These are phyloP conservation scores for Ormyrus rosae DNA, from an alignment of 2,888 invertebrate species.

Conservation along the genomic window DNA sequence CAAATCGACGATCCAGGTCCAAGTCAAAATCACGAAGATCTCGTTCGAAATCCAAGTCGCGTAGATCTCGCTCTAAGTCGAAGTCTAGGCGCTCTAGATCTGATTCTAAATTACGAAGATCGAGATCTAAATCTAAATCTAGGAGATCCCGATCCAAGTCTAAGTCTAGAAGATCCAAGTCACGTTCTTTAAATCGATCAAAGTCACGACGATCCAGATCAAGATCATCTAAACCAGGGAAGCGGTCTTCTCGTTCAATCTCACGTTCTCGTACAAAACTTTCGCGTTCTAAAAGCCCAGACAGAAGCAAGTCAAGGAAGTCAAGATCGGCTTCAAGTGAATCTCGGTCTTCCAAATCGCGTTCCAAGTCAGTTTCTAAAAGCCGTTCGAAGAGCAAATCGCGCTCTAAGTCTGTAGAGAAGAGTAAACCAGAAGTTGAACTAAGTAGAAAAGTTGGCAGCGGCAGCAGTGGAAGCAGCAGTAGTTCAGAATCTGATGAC, in stretches of 20 bases:
- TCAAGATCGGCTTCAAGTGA: slow-evolving; percentile 63
- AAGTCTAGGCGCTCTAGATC: slow-evolving; percentile 74
- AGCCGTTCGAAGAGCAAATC: slow-evolving; percentile 71
- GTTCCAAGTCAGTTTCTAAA: slow-evolving; percentile 70
- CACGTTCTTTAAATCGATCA: slow-evolving; percentile 57
- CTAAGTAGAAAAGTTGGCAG: slow-evolving; percentile 64
- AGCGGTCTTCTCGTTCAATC: slow-evolving; percentile 62
- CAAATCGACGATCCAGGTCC: slow-evolving; percentile 71
- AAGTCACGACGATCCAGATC: slow-evolving; percentile 69
- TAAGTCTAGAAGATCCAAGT: slow-evolving; percentile 50
- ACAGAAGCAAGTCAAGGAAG: slow-evolving; percentile 62
- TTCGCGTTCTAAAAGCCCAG: slow-evolving; percentile 70
- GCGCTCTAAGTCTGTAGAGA: slow-evolving; percentile 70
- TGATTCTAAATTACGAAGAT: slow-evolving; percentile 67
- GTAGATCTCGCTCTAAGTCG: slow-evolving; percentile 72
- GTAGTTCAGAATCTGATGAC: slow-evolving; percentile 68
- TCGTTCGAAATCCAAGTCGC: slow-evolving; percentile 71
- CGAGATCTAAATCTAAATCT: slow-evolving; percentile 65
- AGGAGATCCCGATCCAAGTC: slow-evolving; percentile 69
- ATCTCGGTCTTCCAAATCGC: slow-evolving; percentile 70
- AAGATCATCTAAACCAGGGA: slow-evolving; percentile 62
- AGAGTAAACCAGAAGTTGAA: slow-evolving; percentile 67
- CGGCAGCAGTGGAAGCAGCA: slow-evolving; percentile 65
- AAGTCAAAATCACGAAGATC: slow-evolving; percentile 71
- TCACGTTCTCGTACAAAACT: slow-evolving; percentile 68